Base-by-base conservation (phyloP, 2,113 vertebrate species). In the Cryptomyrus ogoouensis region DNA sequence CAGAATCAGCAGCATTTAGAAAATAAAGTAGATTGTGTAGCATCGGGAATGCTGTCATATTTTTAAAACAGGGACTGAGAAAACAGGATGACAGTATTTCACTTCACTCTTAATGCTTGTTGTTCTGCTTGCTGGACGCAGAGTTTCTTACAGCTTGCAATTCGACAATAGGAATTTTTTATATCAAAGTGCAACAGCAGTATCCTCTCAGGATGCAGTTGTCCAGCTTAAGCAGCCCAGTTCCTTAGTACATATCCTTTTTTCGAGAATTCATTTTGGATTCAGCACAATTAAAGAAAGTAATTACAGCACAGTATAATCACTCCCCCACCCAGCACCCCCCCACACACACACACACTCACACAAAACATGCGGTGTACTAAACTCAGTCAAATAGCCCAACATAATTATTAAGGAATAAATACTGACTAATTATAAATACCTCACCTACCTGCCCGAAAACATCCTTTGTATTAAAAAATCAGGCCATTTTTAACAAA, bases 271-370 rank as follows among this genome's bases (percentile, higher is more conserved):
- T 80, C 13, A 80, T 80, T 80, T 42, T 42, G 5, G 31, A 80
- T 80, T 42, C 19, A 80, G 74, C 35, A 80, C 74, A 80, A 80
- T 80, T 80, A 80, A 80, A 80, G 74, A 80, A 77, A 80, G 74
- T 42, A 80, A 80, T 80, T 80, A 80, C 42, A 80, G 15, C 1
- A 42, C 35, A 42, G 31, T 39, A 42, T 80, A 80, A 80, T 17
- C 74, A 77, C 70, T 35, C 15, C 17, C 74, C 49, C 49, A 50
- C 12, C 49, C 49, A 50, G 49, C 49, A 49, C 49, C 31, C 31
- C 70, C 15, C 2, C 0, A 17, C n/a, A 31, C 9, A 70, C 70
- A 77, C 31, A 77, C 74, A 80, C 74, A 39, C 74, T 7, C 31
- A 80, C 15, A 80, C 74, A 80, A 70, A 70, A 70, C 62, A 70